Percentiles rank a stretch among this genome's conserved stretches.
phyloP scores from a whole-genome alignment of 1,140 invertebrate species.

The Tachypleus tridentatus region DNA sequence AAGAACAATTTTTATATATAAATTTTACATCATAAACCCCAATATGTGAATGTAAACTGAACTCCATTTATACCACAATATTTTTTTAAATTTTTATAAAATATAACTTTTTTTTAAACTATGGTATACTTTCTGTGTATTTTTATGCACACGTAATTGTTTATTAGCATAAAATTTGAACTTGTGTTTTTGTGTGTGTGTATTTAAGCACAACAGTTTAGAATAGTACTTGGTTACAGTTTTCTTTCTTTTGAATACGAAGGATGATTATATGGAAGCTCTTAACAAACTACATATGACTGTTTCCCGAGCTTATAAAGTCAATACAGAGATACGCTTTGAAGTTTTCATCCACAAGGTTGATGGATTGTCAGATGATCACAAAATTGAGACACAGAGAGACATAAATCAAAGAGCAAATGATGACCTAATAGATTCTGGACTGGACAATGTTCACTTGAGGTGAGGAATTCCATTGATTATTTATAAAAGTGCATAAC shows the following conservation, averaged over 20 bases:
- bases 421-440: conserved; percentile 83
- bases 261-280: conserved; percentile 96
- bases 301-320: conserved; percentile 87
- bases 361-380: conserved; percentile 95
- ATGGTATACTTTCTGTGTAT: background rate
- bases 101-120: too few relatives aligned
- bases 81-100: too few relatives aligned
- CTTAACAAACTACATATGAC: conserved; percentile 81
- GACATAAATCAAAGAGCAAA: conserved; percentile 95
- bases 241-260: conserved; percentile 27
- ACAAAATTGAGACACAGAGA: conserved; percentile 91
- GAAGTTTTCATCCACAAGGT: conserved; percentile 99
- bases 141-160: background rate
- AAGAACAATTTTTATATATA: too few relatives aligned
- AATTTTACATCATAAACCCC: too few relatives aligned
- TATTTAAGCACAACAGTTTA: background rate
- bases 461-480: conserved; percentile 27
- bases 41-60: too few relatives aligned
- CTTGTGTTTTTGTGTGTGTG: conserved; percentile 7
- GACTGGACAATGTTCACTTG: conserved; percentile 42
- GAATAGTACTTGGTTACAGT: conserved; percentile 6
- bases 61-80: too few relatives aligned
- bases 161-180: conserved; percentile 1
- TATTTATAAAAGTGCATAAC: too few relatives aligned
- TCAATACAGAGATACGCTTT: conserved; percentile 94